Base-by-base conservation (phyloP, 2,888 invertebrate species). In the Macropis europaea region DNA sequence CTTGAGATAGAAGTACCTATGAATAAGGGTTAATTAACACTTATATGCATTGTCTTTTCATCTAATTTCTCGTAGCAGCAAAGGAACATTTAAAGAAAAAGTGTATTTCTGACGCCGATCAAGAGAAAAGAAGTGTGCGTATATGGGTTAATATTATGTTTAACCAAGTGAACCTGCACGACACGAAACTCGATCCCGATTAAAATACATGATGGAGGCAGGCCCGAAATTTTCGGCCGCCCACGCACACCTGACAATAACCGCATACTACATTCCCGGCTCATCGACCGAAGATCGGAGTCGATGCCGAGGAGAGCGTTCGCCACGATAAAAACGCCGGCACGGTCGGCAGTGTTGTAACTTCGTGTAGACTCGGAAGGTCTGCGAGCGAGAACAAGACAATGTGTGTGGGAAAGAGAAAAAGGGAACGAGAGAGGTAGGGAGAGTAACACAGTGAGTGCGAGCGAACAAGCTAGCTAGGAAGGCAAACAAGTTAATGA, bases 401-500 rank as follows among this genome's bases (percentile, higher is more conserved):
- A 11, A 42, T 40, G 59, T 15, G 59, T 30, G 2, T n/a, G 38
- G 11, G 15, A 40, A 17, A 48, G 48, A 15, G 28, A 3, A 42
- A 38, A 36, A 38, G 13, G 6, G 45, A 2, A 47, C n/a, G 24
- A 36, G 17, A 13, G 3, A 6, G 36, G 7, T 15, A 15, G 19
- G 15, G 17, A 7, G 22, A 13, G 36, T 2, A 17, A 15, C 13
- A n/a, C 7, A 34, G 24, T 32, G 19, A 60, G 32, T 22, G 34
- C 2, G 48, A 45, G 24, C 45, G 6, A 54, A 38, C 40, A 42
- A 61, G 60, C 34, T 42, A 59, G 48, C 36, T 26, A 26, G 47
- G 32, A 43, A 47, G 59, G 61, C 59, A 47, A 68, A 53, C 64
- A 71, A 70, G 61, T 72, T 74, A 76, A 81, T 78, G 81, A 82